These are phyloP conservation scores for Melitaea cinxia DNA, from an alignment of 1,140 invertebrate species.

Conservation along the genomic window DNA sequence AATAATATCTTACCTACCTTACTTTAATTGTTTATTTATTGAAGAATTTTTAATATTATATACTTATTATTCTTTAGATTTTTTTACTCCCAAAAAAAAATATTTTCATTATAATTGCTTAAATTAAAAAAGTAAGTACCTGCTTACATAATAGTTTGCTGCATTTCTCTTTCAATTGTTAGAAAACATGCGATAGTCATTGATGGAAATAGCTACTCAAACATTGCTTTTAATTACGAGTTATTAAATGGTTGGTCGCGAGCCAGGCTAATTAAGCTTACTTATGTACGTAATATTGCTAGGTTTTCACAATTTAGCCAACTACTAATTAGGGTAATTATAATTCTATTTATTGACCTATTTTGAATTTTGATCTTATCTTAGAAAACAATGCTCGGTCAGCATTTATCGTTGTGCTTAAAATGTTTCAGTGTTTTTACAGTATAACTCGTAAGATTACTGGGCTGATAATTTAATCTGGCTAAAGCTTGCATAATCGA, in stretches of 20 bases:
- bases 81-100: neutral
- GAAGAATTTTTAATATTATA: too few species aligned
- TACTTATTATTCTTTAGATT: neutral
- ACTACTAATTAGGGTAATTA: constrained; percentile 28
- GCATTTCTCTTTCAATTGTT: constrained; percentile 47
- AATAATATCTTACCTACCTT: too few species aligned
- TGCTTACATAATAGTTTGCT: constrained; percentile 2
- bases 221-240: constrained; percentile 65
- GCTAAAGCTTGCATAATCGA: too few species aligned
- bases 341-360: constrained; percentile 26
- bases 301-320: constrained; percentile 22
- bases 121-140: neutral
- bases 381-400: neutral
- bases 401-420: neutral
- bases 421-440: too few species aligned
- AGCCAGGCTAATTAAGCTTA: constrained; percentile 57
- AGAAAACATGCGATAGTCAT: constrained; percentile 61
- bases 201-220: constrained; percentile 63
- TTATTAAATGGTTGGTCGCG: constrained; percentile 61
- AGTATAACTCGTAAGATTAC: too few species aligned
- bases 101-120: neutral
- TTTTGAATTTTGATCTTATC: constrained; percentile 28
- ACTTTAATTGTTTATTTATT: too few species aligned
- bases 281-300: constrained; percentile 23
- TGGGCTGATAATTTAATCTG: too few species aligned